These are phyloP conservation scores for Epistrophella euchroma DNA, from an alignment of 2,888 invertebrate genomes.

Conservation along the genomic window DNA sequence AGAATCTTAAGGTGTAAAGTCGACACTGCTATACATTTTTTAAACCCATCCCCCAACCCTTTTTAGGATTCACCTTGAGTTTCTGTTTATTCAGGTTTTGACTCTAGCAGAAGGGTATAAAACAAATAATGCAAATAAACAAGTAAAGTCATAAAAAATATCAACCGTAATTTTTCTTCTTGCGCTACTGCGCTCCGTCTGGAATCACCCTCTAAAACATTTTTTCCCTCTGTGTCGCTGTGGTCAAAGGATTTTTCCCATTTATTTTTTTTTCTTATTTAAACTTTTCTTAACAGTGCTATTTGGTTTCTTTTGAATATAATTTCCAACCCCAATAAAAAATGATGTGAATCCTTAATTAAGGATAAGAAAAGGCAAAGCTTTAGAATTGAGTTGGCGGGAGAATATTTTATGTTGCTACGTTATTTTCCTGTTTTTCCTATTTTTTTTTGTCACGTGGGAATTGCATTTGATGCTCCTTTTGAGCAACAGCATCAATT, in stretches of 20 bases:
- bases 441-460: slow-evolving; percentile 76
- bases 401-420: slow-evolving; percentile 65
- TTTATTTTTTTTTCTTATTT: slow-evolving; percentile 29
- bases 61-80: neutral
- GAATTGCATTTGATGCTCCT: slow-evolving; percentile 76
- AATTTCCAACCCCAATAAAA: slow-evolving; percentile 84
- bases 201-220: slow-evolving; percentile 41
- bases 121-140: slow-evolving; percentile 63
- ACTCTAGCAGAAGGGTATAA: slow-evolving; percentile 47
- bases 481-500: slow-evolving; percentile 70
- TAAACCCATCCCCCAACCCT: neutral
- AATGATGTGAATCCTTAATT: slow-evolving; percentile 84
- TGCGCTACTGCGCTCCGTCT: neutral
- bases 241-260: slow-evolving; percentile 69
- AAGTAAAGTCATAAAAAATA: slow-evolving; percentile 71
- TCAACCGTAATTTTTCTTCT: slow-evolving; percentile 72
- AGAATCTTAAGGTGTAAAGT: slow-evolving; percentile 58
- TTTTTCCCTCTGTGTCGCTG: slow-evolving; percentile 24
- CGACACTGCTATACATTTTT: slow-evolving; percentile 3
- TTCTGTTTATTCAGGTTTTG: slow-evolving; percentile 26
- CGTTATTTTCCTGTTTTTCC: slow-evolving; percentile 40
- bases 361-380: slow-evolving; percentile 78
- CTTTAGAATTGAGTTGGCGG: slow-evolving; percentile 41
- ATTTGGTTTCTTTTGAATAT: slow-evolving; percentile 82
- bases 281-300: slow-evolving; percentile 67